phyloP scores from a whole-genome alignment of 2,113 vertebrate genomes.

The Cyrtonyx montezumae region DNA sequence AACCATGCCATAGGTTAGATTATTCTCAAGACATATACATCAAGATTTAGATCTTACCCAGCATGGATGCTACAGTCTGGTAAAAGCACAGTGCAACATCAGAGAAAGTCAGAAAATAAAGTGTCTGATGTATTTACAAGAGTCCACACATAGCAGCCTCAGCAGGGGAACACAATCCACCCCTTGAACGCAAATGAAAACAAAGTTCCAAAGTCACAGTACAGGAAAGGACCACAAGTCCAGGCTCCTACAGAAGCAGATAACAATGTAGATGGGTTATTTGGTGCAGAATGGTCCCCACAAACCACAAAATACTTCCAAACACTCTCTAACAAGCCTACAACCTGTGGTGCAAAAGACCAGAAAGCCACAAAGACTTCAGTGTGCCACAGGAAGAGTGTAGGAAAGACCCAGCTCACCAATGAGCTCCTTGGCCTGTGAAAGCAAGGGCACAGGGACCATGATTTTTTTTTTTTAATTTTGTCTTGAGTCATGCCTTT shows the following conservation, averaged over 20 bases:
- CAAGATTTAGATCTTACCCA: not conserved
- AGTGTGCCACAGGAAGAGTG: not conserved
- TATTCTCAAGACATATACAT: not conserved
- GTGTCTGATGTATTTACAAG: not conserved
- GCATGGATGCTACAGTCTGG: not conserved
- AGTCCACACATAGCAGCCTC: not conserved
- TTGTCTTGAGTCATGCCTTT: not conserved
- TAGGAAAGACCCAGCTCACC: not conserved
- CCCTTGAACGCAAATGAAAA: not conserved
- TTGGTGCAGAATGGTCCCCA: not conserved
- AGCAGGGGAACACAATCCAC: not conserved
- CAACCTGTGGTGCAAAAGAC: not conserved
- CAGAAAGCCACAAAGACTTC: conserved; percentile 19
- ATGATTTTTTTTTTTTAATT: not conserved
- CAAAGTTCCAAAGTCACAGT: not conserved
- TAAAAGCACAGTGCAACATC: not conserved
- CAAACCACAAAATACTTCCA: conserved; percentile 50
- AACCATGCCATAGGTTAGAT: not conserved
- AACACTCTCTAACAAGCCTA: conserved; percentile 35
- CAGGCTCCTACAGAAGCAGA: not conserved
- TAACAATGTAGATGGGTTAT: not conserved
- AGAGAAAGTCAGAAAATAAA: not conserved
- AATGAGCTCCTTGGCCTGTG: not conserved
- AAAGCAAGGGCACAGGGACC: not conserved
- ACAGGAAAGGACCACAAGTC: not conserved